phyloP scores from a whole-genome alignment of 2,113 vertebrate species.

The Collichthys lucidus region DNA sequence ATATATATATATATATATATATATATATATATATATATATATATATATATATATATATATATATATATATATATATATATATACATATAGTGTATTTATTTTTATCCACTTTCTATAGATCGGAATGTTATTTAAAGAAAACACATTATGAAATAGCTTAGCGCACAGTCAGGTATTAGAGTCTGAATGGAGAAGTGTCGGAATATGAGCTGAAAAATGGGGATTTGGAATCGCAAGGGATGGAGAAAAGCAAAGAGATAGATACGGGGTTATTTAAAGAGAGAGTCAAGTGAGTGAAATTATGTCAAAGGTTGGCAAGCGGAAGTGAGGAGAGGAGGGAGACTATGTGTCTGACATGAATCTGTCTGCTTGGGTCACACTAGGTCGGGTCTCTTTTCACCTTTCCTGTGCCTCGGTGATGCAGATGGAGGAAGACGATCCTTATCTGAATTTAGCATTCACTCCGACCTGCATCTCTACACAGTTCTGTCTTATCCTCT shows the following conservation, averaged over 20 bases:
- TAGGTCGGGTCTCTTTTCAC: slow-evolving; percentile 52
- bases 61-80: too few species aligned
- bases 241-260: slow-evolving; percentile 19
- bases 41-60: too few species aligned
- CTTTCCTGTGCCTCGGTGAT: slow-evolving; percentile 42
- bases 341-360: slow-evolving; percentile 58
- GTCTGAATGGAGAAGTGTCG: slow-evolving; percentile 8
- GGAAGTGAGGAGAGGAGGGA: slow-evolving; percentile 8
- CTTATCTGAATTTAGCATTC: slow-evolving; percentile 61
- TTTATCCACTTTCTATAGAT: slow-evolving; percentile 3
- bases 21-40: too few species aligned
- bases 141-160: neutral
- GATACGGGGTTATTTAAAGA: slow-evolving; percentile 27
- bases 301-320: slow-evolving; percentile 26
- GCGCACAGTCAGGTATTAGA: neutral
- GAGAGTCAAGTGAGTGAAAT: slow-evolving; percentile 32
- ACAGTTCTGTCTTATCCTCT: slow-evolving; percentile 46
- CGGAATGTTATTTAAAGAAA: slow-evolving; percentile 30
- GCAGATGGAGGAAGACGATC: slow-evolving; percentile 47
- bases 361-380: slow-evolving; percentile 57
- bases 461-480: slow-evolving; percentile 36
- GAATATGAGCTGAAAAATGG: neutral
- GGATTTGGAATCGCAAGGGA: slow-evolving; percentile 2
- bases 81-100: neutral
- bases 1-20: too few species aligned